Percentiles rank a stretch among this genome's conserved stretches.
phyloP scores from a whole-genome alignment of 2,113 vertebrate species.

The Erpornis zantholeuca region DNA sequence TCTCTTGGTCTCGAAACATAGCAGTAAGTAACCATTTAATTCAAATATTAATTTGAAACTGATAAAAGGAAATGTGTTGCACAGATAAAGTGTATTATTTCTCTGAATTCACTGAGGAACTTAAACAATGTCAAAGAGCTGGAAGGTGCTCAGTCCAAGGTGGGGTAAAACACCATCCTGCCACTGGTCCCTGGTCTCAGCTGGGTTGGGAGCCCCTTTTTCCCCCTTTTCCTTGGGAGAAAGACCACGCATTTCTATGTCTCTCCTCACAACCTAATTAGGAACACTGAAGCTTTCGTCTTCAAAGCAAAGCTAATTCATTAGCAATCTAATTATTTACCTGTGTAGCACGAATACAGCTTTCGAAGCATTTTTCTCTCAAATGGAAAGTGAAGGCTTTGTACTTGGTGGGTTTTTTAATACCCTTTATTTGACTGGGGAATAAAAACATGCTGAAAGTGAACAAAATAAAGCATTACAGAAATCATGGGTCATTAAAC shows the following conservation, averaged over 20 bases:
- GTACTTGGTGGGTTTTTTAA: constrained; percentile 44
- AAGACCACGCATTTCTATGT: not conserved
- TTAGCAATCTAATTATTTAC: constrained; percentile 66
- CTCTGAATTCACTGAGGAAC: not conserved
- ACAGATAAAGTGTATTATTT: not conserved
- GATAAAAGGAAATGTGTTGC: not conserved
- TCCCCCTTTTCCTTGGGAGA: not conserved
- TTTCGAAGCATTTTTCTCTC: constrained; percentile 52
- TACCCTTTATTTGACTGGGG: constrained; percentile 34
- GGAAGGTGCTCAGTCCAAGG: not conserved
- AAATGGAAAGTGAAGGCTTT: constrained; percentile 32
- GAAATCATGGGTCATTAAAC: constrained; percentile 48
- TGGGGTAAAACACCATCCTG: not conserved
- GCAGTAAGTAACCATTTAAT: not conserved
- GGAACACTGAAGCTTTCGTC: not conserved
- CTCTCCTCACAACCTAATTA: not conserved
- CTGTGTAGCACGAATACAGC: constrained; percentile 29
- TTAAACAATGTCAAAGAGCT: not conserved
- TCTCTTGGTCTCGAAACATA: not conserved
- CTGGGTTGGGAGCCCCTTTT: not conserved
- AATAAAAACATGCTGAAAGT: constrained; percentile 57
- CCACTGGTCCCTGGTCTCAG: not conserved
- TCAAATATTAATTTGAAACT: constrained; percentile 10
- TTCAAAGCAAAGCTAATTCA: constrained; percentile 41
- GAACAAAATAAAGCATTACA: constrained; percentile 37